Conservation (phyloP, 2,888 invertebrate genomes). For the Seladonia tumulorum region DNA sequence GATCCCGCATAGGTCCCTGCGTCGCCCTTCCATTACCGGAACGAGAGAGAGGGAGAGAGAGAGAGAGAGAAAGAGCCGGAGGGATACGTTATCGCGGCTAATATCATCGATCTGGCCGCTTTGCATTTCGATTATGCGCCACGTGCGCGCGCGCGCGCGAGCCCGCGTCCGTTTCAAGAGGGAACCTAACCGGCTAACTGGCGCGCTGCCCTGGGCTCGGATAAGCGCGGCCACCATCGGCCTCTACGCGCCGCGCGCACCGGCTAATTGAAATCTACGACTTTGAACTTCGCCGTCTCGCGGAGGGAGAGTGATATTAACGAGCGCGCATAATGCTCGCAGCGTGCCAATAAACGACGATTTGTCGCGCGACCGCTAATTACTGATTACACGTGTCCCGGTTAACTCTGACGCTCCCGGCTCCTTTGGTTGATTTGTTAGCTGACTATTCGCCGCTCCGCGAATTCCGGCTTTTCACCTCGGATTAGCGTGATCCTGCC, state of each 20-base stretch:
- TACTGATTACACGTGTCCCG: conserved; percentile 64
- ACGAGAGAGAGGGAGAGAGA: not conserved
- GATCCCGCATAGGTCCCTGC: conserved; percentile 17
- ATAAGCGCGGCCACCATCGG: conserved; percentile 36
- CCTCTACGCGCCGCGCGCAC: conserved; percentile 9
- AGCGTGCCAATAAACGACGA: conserved; percentile 58
- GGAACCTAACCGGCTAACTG: conserved; percentile 16
- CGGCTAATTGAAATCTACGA: conserved; percentile 82
- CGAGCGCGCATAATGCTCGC: conserved; percentile 40
- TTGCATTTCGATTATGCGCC: conserved; percentile 70
- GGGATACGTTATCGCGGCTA: conserved; percentile 69
- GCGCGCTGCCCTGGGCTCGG: not conserved
- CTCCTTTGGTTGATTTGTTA: conserved; percentile 57
- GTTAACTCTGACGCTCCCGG: conserved; percentile 37
- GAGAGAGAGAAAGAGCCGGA: conserved; percentile 35
- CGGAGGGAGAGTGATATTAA: conserved; percentile 55
- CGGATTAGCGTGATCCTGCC: not conserved
- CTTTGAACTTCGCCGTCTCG: conserved; percentile 75
- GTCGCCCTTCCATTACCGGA: conserved; percentile 59
- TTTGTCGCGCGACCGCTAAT: conserved; percentile 71
- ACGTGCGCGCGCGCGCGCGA: not conserved
- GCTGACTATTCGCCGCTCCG: not conserved
- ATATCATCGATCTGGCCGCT: conserved; percentile 70
- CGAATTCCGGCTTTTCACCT: conserved; percentile 6
- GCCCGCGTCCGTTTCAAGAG: conserved; percentile 5